Conservation (phyloP, 2,113 vertebrate genomes). For the Pristiophorus japonicus region DNA sequence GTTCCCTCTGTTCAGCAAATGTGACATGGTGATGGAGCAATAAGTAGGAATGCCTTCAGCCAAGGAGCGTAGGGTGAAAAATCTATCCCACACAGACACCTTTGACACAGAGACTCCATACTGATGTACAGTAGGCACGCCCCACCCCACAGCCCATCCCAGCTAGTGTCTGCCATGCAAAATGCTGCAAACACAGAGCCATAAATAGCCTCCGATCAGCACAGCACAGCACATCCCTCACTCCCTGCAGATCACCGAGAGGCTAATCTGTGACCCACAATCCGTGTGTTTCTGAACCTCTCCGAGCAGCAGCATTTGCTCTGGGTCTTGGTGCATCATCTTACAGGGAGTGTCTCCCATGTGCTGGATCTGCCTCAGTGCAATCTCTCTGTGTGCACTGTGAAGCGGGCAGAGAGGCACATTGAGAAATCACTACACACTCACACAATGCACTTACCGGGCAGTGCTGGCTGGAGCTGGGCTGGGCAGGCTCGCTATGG, state of each 20-base stretch:
- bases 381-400: neutral
- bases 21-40: neutral
- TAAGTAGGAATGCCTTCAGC: neutral
- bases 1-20: neutral
- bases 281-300: neutral
- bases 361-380: neutral
- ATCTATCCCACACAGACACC: neutral
- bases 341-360: neutral
- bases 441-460: constrained; percentile 6
- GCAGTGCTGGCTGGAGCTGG: neutral
- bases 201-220: neutral
- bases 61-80: too few species aligned
- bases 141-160: neutral
- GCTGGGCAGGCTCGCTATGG: too few species aligned
- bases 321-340: neutral
- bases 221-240: too few species aligned
- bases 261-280: neutral
- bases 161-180: neutral
- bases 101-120: neutral
- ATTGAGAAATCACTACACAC: neutral
- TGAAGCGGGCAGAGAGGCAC: neutral
- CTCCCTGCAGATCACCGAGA: neutral
- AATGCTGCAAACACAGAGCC: neutral
- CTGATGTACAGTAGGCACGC: neutral
- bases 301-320: neutral